Conservation (phyloP, 92 coral and sea anemone species). For the Actinostola sp. region DNA sequence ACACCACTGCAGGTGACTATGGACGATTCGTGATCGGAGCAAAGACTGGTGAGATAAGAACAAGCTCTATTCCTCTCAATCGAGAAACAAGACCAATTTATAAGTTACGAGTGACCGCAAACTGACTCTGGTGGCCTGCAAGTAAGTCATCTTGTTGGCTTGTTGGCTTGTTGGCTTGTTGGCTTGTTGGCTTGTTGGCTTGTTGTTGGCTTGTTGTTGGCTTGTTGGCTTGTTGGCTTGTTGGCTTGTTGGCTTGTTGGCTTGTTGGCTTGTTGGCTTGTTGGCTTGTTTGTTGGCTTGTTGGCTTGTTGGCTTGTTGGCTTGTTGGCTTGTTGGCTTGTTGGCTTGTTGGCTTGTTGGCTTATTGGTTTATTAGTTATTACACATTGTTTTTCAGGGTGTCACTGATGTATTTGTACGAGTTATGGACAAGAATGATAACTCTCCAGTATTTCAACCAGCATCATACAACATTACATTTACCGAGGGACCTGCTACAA, state of each 20-base stretch:
- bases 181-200: background rate
- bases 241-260: background rate
- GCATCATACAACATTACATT: slow-evolving; percentile 47
- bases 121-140: slow-evolving; percentile 68
- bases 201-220: background rate
- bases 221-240: slow-evolving; percentile 64
- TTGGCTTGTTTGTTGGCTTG: slow-evolving; percentile 40
- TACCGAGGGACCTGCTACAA: slow-evolving; percentile 71
- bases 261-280: background rate
- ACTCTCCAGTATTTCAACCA: slow-evolving; percentile 75
- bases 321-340: background rate
- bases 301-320: slow-evolving; percentile 37
- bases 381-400: slow-evolving; percentile 52
- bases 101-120: slow-evolving; percentile 64
- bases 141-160: slow-evolving; percentile 35
- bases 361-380: no score
- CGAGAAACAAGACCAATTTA: slow-evolving; percentile 75
- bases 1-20: slow-evolving; percentile 54
- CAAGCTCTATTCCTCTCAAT: slow-evolving; percentile 69
- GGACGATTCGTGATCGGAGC: slow-evolving; percentile 72
- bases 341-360: background rate
- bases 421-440: slow-evolving; percentile 81
- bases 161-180: background rate
- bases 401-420: slow-evolving; percentile 63
- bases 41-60: slow-evolving; percentile 87